These are phyloP conservation scores for Plectrocnemia conspersa DNA, from an alignment of 1,140 invertebrate species.

Conservation along the genomic window DNA sequence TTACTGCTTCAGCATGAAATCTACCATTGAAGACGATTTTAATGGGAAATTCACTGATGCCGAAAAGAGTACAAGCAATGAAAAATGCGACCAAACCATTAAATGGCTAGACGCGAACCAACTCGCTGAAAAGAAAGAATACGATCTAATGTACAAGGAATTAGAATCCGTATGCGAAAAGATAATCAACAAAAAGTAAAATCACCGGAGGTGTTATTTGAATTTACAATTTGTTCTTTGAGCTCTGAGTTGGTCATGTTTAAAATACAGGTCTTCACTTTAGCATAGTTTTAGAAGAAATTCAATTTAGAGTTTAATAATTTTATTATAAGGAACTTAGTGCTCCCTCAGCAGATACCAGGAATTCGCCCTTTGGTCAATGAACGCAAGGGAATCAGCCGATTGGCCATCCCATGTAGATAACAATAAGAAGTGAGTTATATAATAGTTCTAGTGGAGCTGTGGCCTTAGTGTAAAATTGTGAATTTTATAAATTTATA, in stretches of 20 bases:
- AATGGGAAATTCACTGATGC: constrained; percentile 85
- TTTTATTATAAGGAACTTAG: too few species aligned
- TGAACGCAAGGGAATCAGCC: too few species aligned
- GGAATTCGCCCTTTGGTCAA: too few species aligned
- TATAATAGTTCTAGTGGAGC: too few species aligned
- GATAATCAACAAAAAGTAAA: constrained; percentile 81
- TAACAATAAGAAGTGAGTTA: too few species aligned
- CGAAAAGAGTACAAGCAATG: constrained; percentile 81
- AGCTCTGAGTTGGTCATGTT: too few species aligned
- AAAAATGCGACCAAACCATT: constrained; percentile 91
- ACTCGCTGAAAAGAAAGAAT: constrained; percentile 88
- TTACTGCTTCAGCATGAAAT: constrained; percentile 97
- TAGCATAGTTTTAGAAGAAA: too few species aligned
- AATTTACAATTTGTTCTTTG: constrained; percentile 55
- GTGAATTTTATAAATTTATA: too few species aligned
- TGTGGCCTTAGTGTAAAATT: too few species aligned
- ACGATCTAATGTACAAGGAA: constrained; percentile 89
- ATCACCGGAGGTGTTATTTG: constrained; percentile 60
- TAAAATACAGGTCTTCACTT: too few species aligned
- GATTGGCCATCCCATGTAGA: too few species aligned
- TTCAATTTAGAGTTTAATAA: too few species aligned
- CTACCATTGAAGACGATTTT: constrained; percentile 84
- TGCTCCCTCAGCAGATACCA: constrained; percentile 69
- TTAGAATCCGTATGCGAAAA: constrained; percentile 80
- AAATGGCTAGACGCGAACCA: constrained; percentile 94